These are phyloP conservation scores for Rhadinocentrus ornatus DNA, from an alignment of 2,797 vertebrate genomes.

Conservation along the genomic window DNA sequence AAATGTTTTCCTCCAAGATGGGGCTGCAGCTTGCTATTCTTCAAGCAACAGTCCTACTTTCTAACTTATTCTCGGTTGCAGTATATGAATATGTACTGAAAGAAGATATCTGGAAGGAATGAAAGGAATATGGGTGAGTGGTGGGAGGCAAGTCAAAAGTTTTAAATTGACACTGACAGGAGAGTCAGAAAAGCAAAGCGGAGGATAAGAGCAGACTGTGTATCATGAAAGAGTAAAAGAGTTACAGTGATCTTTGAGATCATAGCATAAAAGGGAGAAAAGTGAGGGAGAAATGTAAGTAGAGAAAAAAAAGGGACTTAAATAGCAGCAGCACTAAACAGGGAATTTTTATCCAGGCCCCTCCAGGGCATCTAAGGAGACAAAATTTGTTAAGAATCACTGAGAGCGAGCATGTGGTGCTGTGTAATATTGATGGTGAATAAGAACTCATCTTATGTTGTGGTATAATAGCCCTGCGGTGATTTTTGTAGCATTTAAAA, in stretches of 20 bases:
- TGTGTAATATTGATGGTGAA: constrained; percentile 71
- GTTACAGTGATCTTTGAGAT: constrained; percentile 37
- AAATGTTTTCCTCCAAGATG: neutral
- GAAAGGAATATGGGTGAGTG: constrained; percentile 26
- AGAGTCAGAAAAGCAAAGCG: constrained; percentile 26
- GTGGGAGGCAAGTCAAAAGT: constrained; percentile 38
- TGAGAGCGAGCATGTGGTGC: constrained; percentile 63
- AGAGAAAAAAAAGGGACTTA: constrained; percentile 33
- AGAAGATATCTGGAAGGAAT: constrained; percentile 16
- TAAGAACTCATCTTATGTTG: constrained; percentile 41
- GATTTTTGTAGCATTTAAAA: constrained; percentile 57
- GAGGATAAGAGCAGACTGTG: constrained; percentile 30
- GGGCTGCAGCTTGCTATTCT: constrained; percentile 13
- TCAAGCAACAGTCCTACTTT: constrained; percentile 15
- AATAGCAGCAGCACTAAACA: constrained; percentile 56
- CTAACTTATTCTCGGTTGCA: constrained; percentile 33
- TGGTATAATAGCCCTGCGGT: constrained; percentile 51
- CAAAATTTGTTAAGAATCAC: constrained; percentile 52
- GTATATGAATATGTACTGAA: constrained; percentile 17
- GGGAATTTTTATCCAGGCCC: constrained; percentile 48
- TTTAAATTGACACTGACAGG: constrained; percentile 45
- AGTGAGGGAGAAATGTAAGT: constrained; percentile 9
- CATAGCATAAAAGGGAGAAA: constrained; percentile 45
- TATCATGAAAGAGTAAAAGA: constrained; percentile 50
- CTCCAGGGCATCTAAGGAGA: constrained; percentile 65